Evolutionary conservation across 92 coral and sea anemone genomes (phyloP).

Genomic region (Montipora capitata): DNA sequence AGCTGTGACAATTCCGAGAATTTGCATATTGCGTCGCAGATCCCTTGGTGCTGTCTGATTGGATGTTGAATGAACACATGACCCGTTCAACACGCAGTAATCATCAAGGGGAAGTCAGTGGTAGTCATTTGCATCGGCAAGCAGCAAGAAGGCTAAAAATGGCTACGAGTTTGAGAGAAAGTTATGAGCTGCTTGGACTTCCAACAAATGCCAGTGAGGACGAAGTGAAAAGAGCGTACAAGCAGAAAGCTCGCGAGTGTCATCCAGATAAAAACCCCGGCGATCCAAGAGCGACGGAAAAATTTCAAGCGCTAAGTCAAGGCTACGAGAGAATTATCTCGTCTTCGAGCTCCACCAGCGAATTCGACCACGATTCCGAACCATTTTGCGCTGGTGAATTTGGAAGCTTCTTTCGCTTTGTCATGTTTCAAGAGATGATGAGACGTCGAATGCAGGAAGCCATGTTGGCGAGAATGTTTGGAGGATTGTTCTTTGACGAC

Average conservation of each 20-base stretch:
- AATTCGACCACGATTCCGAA: conserved; percentile 40
- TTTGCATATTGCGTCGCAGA: not conserved
- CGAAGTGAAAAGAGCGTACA: conserved; percentile 80
- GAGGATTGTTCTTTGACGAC: conserved; percentile 58
- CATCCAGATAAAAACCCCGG: conserved; percentile 88
- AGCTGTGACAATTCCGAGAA: conserved; percentile 27
- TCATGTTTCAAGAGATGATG: conserved; percentile 60
- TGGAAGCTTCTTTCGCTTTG: conserved; percentile 50
- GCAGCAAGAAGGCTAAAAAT: conserved; percentile 20
- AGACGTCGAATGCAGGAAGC: conserved; percentile 55
- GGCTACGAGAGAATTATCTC: conserved; percentile 76
- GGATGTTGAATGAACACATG: not conserved
- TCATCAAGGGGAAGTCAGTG: not conserved
- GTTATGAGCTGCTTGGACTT: conserved; percentile 79
- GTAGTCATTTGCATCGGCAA: not conserved
- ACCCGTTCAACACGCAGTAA: not conserved
- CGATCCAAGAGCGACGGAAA: conserved; percentile 77
- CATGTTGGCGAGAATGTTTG: conserved; percentile 56
- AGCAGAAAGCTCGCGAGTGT: conserved; percentile 83
- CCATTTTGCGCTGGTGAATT: conserved; percentile 55
- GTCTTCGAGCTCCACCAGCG: conserved; percentile 9
- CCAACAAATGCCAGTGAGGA: conserved; percentile 78
- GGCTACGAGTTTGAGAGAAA: conserved; percentile 78
- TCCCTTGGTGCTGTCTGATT: conserved; percentile 7
- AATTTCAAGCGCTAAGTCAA: conserved; percentile 79